These are phyloP conservation scores for Tolypeutes matacus DNA, from an alignment of 2,797 vertebrate species.

Conservation along the genomic window DNA sequence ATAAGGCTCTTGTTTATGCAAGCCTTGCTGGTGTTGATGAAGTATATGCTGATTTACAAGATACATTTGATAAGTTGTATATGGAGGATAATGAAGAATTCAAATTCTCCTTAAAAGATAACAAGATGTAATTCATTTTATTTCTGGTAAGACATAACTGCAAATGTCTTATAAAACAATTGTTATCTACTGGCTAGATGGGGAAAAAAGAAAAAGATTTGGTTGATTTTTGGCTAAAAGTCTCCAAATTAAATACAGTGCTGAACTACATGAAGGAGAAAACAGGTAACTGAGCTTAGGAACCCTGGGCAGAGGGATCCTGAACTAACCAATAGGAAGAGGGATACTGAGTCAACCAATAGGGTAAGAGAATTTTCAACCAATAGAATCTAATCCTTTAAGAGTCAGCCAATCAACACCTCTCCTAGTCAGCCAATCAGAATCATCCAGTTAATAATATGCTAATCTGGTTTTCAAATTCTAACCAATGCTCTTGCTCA, in stretches of 20 bases:
- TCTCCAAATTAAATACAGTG: background rate
- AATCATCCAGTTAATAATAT: too few relatives aligned
- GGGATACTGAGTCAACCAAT: too few relatives aligned
- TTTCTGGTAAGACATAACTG: slow-evolving; percentile 47
- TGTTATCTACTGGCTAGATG: background rate
- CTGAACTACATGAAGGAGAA: background rate
- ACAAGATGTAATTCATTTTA: slow-evolving; percentile 67
- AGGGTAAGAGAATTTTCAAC: too few relatives aligned
- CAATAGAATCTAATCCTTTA: too few relatives aligned
- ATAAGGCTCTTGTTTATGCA: slow-evolving; percentile 84
- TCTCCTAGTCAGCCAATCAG: too few relatives aligned
- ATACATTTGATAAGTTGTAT: slow-evolving; percentile 78
- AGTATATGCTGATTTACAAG: slow-evolving; percentile 75
- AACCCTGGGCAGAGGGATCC: too few relatives aligned
- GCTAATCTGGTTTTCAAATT: too few relatives aligned
- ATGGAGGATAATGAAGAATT: slow-evolving; percentile 80
- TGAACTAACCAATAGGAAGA: too few relatives aligned
- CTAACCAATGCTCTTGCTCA: too few relatives aligned
- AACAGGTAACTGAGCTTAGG: too few relatives aligned
- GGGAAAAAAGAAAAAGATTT: background rate
- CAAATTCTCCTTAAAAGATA: slow-evolving; percentile 79
- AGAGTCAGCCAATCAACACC: too few relatives aligned
- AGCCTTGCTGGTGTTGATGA: slow-evolving; percentile 82
- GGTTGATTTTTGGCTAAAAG: background rate
- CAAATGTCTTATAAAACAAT: slow-evolving; percentile 48